Conservation (phyloP, 2,113 vertebrate genomes). For the Apaloderma vittatum region DNA sequence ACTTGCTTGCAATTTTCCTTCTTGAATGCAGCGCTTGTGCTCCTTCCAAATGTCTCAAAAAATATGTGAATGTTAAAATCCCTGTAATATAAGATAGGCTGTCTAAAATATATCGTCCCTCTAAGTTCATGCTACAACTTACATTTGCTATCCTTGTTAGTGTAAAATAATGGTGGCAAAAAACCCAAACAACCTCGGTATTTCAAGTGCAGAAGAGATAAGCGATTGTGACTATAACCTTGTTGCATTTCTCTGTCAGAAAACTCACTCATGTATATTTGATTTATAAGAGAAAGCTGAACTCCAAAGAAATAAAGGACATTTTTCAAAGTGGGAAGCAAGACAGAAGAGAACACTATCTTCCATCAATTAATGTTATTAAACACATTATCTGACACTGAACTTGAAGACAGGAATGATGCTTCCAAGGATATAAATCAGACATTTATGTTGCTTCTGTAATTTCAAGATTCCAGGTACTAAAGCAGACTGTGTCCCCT, state of each 20-base stretch:
- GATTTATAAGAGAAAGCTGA: neutral
- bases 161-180: neutral
- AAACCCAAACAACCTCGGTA: neutral
- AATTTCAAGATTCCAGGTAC: neutral
- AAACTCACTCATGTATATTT: neutral
- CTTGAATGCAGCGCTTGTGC: neutral
- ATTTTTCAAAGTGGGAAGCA: neutral
- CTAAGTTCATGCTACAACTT: neutral
- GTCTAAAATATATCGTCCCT: neutral
- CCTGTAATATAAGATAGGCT: neutral
- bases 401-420: neutral
- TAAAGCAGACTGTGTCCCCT: neutral
- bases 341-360: neutral
- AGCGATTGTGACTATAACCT: neutral
- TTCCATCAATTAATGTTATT: neutral
- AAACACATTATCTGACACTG: neutral
- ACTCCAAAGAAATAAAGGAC: neutral
- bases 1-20: neutral
- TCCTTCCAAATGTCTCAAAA: neutral
- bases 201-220: neutral
- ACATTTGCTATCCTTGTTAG: neutral
- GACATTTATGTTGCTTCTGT: neutral
- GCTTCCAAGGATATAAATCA: neutral
- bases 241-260: neutral
- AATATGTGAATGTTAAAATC: neutral